Evolutionary conservation across 2,797 vertebrate species (phyloP).

Genomic region (Gobio occitaniae): DNA sequence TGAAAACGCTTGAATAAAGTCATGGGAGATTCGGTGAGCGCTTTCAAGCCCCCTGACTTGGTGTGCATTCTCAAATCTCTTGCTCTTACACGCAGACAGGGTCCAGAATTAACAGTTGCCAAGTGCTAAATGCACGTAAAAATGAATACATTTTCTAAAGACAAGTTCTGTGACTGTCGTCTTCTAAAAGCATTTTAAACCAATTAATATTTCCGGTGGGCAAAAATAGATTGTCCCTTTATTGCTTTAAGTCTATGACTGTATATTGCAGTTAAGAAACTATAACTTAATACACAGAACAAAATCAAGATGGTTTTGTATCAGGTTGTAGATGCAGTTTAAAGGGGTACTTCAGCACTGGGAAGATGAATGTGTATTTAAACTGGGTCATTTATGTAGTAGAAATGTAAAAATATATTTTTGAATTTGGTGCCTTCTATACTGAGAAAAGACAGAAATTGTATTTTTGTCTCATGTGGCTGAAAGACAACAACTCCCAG

Average conservation of each 20-base stretch:
- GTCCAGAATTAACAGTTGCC: background rate
- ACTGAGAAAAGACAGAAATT: too few relatives aligned
- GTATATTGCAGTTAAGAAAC: background rate
- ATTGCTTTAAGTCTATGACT: background rate
- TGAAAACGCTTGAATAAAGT: conserved; percentile 22
- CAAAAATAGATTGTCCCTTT: background rate
- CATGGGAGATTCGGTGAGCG: background rate
- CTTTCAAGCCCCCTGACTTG: background rate
- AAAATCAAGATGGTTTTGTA: background rate
- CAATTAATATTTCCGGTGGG: background rate
- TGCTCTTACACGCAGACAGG: background rate
- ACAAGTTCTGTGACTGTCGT: background rate
- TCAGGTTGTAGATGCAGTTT: background rate
- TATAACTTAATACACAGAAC: background rate
- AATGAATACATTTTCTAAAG: background rate
- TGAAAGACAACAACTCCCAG: too few relatives aligned
- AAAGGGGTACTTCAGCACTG: too few relatives aligned
- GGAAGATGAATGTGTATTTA: too few relatives aligned
- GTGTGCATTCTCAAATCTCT: conserved; percentile 14
- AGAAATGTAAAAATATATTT: too few relatives aligned
- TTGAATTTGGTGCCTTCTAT: too few relatives aligned
- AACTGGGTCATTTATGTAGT: too few relatives aligned
- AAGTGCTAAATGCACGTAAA: background rate
- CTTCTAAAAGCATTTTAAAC: background rate
- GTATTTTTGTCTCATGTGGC: too few relatives aligned